Evolutionary conservation across 2,888 invertebrate species (phyloP).

Genomic region (Seladonia tumulorum): DNA sequence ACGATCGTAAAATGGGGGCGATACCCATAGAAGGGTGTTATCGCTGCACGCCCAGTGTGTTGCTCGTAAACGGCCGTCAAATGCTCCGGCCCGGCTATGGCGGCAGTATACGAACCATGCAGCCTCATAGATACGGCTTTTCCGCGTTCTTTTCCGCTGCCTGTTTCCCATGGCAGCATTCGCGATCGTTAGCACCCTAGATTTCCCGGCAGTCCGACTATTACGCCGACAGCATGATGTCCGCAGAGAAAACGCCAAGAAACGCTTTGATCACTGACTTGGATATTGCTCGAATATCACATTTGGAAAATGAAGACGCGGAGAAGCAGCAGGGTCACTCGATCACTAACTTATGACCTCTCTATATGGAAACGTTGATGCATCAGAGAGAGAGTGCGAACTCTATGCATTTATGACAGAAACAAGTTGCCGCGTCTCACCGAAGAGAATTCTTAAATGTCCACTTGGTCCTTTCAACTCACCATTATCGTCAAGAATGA

Average conservation of each 20-base stretch:
- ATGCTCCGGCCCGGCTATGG: slow-evolving; percentile 34
- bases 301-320: not conserved
- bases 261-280: not conserved
- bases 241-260: not conserved
- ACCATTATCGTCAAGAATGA: too few species aligned
- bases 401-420: too few species aligned
- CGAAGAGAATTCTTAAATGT: too few species aligned
- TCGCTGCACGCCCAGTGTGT: slow-evolving; percentile 55
- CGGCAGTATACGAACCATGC: slow-evolving; percentile 30
- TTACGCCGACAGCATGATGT: not conserved
- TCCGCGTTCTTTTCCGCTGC: not conserved
- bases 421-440: too few species aligned
- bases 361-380: not conserved
- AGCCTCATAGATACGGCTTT: slow-evolving; percentile 25
- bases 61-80: slow-evolving; percentile 58
- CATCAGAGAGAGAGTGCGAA: not conserved
- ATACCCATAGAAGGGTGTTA: slow-evolving; percentile 51
- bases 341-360: not conserved
- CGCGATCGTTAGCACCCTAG: not conserved
- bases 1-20: slow-evolving; percentile 49
- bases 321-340: not conserved
- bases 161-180: slow-evolving; percentile 13
- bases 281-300: not conserved
- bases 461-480: too few species aligned
- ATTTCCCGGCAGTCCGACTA: not conserved